Conservation (phyloP, 2,797 vertebrate genomes). For the Loriculus beryllinus region DNA sequence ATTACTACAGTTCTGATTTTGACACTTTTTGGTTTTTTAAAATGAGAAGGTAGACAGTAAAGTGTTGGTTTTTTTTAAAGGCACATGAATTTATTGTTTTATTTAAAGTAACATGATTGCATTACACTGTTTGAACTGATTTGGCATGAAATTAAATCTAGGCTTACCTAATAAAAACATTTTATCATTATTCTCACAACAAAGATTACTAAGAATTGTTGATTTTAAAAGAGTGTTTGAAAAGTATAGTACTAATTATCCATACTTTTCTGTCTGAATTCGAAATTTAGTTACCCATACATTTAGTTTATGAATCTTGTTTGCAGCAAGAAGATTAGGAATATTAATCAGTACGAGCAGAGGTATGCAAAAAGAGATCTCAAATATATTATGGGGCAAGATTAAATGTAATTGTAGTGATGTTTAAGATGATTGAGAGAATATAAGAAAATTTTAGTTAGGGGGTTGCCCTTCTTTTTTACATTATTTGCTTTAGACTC, state of each 20-base stretch:
- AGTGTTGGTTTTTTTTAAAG: not conserved
- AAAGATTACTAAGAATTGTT: not conserved
- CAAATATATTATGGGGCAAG: not conserved
- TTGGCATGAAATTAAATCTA: not conserved
- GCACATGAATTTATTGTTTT: not conserved
- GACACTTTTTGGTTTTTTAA: not conserved
- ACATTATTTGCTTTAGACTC: not conserved
- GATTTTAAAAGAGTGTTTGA: slow-evolving; percentile 11
- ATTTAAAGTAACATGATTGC: not conserved
- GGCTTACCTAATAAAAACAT: slow-evolving; percentile 19
- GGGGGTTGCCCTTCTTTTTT: not conserved
- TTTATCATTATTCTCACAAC: slow-evolving; percentile 24
- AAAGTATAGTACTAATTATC: not conserved
- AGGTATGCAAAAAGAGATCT: not conserved
- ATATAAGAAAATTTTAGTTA: not conserved
- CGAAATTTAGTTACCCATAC: not conserved
- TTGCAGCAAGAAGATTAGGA: not conserved
- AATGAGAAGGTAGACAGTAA: not conserved
- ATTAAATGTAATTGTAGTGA: not conserved
- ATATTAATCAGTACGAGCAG: not conserved
- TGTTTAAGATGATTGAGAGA: not conserved
- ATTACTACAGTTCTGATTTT: not conserved
- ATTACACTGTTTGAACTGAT: not conserved
- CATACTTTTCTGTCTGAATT: not conserved
- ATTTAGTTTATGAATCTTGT: not conserved